A percentile compares a stretch with the other conserved stretches of the same genome.
Conservation (phyloP, 2,113 vertebrate genomes). For the Trogon melanurus region DNA sequence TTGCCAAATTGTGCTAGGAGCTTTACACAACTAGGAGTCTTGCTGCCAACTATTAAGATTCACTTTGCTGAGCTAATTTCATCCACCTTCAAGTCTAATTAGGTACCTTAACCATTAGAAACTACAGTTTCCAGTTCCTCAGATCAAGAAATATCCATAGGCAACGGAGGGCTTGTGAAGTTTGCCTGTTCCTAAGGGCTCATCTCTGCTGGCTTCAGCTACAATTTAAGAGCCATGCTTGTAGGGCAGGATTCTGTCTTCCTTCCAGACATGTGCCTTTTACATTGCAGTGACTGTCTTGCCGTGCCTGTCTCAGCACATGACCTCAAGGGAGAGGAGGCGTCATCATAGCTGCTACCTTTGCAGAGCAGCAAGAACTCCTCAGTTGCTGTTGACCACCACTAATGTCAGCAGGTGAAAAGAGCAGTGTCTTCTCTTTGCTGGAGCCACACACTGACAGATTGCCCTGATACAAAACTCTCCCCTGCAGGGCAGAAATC, state of each 20-base stretch:
- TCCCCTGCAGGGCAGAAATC: neutral
- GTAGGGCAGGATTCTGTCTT: neutral
- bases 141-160: neutral
- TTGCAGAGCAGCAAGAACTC: neutral
- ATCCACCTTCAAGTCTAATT: neutral
- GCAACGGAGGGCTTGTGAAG: neutral
- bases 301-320: neutral
- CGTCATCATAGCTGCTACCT: neutral
- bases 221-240: neutral
- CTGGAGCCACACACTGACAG: neutral
- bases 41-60: neutral
- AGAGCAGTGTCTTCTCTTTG: neutral
- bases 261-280: neutral
- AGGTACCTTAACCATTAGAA: neutral
- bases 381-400: neutral
- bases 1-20: neutral
- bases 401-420: neutral
- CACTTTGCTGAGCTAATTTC: neutral
- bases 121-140: neutral
- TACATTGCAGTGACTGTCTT: neutral
- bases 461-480: neutral
- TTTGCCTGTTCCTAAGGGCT: neutral
- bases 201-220: neutral
- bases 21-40: neutral
- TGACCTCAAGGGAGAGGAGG: rapidly evolving